phyloP scores from a whole-genome alignment of 2,888 invertebrate species.

The Spisula subtruncata region DNA sequence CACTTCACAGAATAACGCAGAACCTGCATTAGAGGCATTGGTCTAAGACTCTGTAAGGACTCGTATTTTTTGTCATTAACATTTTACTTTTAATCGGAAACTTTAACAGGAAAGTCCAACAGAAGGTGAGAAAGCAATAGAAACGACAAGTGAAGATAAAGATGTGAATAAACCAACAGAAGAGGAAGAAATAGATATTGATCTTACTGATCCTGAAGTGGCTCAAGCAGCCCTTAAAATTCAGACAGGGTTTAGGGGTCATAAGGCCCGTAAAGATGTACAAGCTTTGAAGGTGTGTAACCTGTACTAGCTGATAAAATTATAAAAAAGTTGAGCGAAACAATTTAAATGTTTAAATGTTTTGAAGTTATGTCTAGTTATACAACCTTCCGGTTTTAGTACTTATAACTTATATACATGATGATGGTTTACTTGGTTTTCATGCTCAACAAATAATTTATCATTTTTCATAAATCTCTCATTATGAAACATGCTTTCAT shows the following conservation, averaged over 20 bases:
- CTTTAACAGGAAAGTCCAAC: background rate
- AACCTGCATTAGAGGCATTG: background rate
- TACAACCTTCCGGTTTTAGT: too few species aligned
- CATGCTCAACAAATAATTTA: too few species aligned
- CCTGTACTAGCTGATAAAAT: background rate
- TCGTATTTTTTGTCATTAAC: background rate
- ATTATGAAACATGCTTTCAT: too few species aligned
- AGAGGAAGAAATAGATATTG: constrained; percentile 81
- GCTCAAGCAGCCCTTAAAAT: constrained; percentile 85
- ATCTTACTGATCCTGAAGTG: constrained; percentile 85
- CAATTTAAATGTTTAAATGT: too few species aligned
- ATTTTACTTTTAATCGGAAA: background rate
- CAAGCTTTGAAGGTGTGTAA: constrained; percentile 69
- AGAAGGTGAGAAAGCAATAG: background rate
- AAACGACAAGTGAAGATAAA: background rate
- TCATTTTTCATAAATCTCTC: too few species aligned
- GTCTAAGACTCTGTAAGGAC: too few species aligned
- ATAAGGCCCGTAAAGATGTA: constrained; percentile 79
- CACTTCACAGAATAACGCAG: background rate
- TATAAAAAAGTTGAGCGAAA: background rate
- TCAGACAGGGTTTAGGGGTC: constrained; percentile 85
- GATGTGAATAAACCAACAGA: constrained; percentile 18
- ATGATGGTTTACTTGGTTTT: too few species aligned
- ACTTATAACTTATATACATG: too few species aligned
- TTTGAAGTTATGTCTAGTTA: too few species aligned